These are phyloP conservation scores for Sarcophaga caerulescens DNA, from an alignment of 2,888 invertebrate species.

Conservation along the genomic window DNA sequence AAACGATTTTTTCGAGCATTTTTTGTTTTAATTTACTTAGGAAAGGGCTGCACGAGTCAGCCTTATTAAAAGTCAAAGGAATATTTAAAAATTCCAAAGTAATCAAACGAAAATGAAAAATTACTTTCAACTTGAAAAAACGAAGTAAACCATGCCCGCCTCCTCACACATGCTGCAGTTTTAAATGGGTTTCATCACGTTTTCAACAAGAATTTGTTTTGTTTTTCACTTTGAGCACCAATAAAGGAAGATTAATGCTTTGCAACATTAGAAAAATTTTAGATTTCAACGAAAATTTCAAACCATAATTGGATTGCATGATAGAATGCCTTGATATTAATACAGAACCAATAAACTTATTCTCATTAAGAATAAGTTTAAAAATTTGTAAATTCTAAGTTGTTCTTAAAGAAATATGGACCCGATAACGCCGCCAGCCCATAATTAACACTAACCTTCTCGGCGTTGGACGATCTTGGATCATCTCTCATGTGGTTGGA, in stretches of 20 bases:
- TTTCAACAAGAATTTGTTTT: neutral
- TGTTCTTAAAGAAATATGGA: too few relatives aligned
- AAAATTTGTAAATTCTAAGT: too few relatives aligned
- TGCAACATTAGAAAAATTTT: too few relatives aligned
- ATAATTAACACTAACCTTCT: too few relatives aligned
- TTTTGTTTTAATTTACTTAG: constrained; percentile 31
- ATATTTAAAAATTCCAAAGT: constrained; percentile 40
- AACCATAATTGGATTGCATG: too few relatives aligned
- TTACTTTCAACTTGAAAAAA: constrained; percentile 30
- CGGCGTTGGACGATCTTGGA: too few relatives aligned
- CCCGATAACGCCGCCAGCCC: too few relatives aligned
- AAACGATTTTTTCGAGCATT: neutral
- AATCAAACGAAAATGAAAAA: constrained; percentile 58
- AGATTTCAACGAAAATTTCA: too few relatives aligned
- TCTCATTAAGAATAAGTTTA: too few relatives aligned
- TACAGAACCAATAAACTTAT: too few relatives aligned
- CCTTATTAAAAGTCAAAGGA: constrained; percentile 45
- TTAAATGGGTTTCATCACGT: constrained; percentile 5
- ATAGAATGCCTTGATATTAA: too few relatives aligned
- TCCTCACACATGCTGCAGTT: constrained; percentile 75
- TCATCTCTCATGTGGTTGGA: too few relatives aligned
- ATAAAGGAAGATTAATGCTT: neutral
- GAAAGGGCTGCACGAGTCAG: constrained; percentile 43
- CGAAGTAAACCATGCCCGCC: constrained; percentile 64
- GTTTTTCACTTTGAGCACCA: neutral